Percentiles rank a stretch among this genome's conserved stretches.
Conservation (phyloP, 2,888 invertebrate species). For the Ichneumoninae sp. region DNA sequence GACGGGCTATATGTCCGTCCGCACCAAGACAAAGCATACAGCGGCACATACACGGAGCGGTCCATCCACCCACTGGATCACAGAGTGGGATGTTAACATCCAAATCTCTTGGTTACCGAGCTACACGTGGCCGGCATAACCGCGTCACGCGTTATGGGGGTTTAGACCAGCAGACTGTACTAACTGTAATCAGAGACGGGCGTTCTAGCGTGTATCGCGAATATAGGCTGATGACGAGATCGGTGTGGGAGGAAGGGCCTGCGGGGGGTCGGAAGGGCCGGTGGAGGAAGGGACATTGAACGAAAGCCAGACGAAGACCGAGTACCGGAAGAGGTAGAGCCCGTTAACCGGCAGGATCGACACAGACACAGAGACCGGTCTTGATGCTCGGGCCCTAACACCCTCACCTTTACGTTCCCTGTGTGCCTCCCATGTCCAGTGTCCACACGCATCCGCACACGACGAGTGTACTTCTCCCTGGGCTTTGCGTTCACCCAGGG, state of each 20-base stretch:
- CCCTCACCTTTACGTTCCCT: neutral
- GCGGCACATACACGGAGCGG: neutral
- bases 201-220: constrained; percentile 75
- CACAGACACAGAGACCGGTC: constrained; percentile 26
- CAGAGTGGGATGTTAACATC: constrained; percentile 48
- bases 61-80: neutral
- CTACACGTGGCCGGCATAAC: constrained; percentile 70
- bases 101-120: constrained; percentile 62
- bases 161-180: constrained; percentile 80
- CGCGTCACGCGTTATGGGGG: constrained; percentile 76
- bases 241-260: constrained; percentile 13
- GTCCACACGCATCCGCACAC: constrained; percentile 57
- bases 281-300: constrained; percentile 14
- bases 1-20: neutral
- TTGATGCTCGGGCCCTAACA: constrained; percentile 45
- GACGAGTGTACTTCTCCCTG: constrained; percentile 30
- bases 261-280: neutral
- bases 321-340: constrained; percentile 40
- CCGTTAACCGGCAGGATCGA: constrained; percentile 50
- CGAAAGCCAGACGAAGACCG: constrained; percentile 51
- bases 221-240: constrained; percentile 63
- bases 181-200: constrained; percentile 82
- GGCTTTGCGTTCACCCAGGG: constrained; percentile 23
- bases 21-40: neutral
- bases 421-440: constrained; percentile 47